phyloP scores from a whole-genome alignment of 1,140 invertebrate species.

The Zaprionus tsacasi region DNA sequence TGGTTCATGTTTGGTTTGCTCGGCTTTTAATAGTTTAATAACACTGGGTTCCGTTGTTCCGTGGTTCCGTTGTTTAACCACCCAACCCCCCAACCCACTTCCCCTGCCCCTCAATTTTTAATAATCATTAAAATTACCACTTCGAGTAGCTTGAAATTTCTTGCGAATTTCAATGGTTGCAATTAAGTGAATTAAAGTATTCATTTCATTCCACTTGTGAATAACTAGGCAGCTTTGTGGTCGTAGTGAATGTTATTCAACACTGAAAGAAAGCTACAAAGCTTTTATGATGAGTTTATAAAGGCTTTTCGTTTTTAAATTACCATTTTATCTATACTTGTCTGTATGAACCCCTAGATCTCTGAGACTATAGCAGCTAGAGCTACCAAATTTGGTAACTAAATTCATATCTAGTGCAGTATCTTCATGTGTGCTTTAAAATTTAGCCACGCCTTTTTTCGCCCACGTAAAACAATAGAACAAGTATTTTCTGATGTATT shows the following conservation, averaged over 20 bases:
- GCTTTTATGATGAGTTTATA: background rate
- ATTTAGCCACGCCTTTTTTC: too few relatives aligned
- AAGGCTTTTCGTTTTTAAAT: too few relatives aligned
- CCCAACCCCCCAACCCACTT: background rate
- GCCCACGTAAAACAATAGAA: too few relatives aligned
- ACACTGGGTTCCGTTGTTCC: background rate
- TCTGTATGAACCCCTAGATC: too few relatives aligned
- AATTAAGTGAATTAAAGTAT: background rate
- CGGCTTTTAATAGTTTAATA: slow-evolving; percentile 10
- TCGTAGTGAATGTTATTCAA: background rate
- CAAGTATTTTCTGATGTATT: too few relatives aligned
- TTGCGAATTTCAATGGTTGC: background rate
- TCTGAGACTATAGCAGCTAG: too few relatives aligned
- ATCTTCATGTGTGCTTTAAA: too few relatives aligned
- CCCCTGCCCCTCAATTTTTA: background rate
- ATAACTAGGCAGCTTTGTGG: background rate
- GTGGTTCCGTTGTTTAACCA: background rate
- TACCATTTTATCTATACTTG: too few relatives aligned
- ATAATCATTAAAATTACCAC: slow-evolving; percentile 2
- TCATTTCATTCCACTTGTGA: background rate
- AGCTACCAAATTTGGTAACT: too few relatives aligned
- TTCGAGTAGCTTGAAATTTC: background rate
- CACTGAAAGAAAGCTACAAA: background rate
- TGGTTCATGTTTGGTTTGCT: slow-evolving; percentile 6
- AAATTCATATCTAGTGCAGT: too few relatives aligned